These are phyloP conservation scores for Alosa sapidissima DNA, from an alignment of 2,797 vertebrate species.

Conservation along the genomic window DNA sequence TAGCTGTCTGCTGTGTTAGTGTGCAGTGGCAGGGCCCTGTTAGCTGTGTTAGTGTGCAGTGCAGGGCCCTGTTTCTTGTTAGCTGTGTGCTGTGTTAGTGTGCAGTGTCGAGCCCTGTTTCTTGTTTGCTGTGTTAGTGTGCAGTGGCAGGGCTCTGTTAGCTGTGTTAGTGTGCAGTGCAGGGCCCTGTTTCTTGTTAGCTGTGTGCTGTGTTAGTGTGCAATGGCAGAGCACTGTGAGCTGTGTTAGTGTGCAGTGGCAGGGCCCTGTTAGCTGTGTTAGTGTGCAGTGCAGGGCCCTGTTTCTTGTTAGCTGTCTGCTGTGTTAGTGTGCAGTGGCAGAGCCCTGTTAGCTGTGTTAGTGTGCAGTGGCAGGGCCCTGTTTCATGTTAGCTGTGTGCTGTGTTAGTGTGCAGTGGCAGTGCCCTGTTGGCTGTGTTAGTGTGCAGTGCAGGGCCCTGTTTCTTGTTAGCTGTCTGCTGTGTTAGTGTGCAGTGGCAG, in stretches of 20 bases:
- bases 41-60: too few relatives aligned
- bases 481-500: too few relatives aligned
- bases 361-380: neutral
- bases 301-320: slow-evolving; percentile 72
- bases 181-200: too few relatives aligned
- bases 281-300: neutral
- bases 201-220: neutral
- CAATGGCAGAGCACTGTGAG: too few relatives aligned
- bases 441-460: too few relatives aligned
- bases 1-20: too few relatives aligned
- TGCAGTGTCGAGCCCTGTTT: neutral
- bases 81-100: neutral
- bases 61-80: too few relatives aligned
- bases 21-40: neutral
- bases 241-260: too few relatives aligned
- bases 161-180: neutral
- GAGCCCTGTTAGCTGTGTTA: neutral
- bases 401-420: neutral
- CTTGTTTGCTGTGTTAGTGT: neutral
- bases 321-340: slow-evolving; percentile 1
- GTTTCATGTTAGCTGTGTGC: neutral
- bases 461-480: neutral
- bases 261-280: too few relatives aligned
- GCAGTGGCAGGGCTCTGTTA: neutral
- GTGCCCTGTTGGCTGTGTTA: too few relatives aligned